A percentile compares a stretch with the other conserved stretches of the same genome.
phyloP scores from a whole-genome alignment of 2,113 vertebrate species.

The Candoia aspera region DNA sequence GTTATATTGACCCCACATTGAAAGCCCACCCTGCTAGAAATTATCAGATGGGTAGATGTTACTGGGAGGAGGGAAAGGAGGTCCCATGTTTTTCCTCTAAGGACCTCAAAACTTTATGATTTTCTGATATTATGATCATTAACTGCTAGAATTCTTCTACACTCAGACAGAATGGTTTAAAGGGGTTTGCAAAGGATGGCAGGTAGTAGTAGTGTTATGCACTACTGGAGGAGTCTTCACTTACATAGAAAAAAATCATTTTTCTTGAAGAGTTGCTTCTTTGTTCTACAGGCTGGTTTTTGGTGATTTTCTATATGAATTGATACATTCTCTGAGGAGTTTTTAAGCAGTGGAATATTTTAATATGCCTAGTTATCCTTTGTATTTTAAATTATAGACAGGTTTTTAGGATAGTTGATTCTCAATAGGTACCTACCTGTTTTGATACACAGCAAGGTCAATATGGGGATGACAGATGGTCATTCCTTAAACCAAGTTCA shows the following conservation, averaged over 20 bases:
- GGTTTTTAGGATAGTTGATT: background rate
- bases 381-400: background rate
- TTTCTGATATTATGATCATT: background rate
- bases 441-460: background rate
- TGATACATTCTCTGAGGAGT: background rate
- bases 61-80: background rate
- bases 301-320: background rate
- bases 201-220: background rate
- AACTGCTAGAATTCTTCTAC: background rate
- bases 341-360: background rate
- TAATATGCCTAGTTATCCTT: background rate
- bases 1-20: background rate
- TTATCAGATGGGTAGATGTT: background rate
- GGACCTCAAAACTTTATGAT: background rate
- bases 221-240: background rate
- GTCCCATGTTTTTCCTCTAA: background rate
- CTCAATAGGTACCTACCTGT: background rate
- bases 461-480: background rate
- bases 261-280: background rate
- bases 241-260: background rate
- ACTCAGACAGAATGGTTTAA: background rate
- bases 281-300: background rate
- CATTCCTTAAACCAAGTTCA: background rate
- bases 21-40: background rate
- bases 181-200: background rate